Conservation (phyloP, 1,140 invertebrate species). For the Drosophila mauritiana region DNA sequence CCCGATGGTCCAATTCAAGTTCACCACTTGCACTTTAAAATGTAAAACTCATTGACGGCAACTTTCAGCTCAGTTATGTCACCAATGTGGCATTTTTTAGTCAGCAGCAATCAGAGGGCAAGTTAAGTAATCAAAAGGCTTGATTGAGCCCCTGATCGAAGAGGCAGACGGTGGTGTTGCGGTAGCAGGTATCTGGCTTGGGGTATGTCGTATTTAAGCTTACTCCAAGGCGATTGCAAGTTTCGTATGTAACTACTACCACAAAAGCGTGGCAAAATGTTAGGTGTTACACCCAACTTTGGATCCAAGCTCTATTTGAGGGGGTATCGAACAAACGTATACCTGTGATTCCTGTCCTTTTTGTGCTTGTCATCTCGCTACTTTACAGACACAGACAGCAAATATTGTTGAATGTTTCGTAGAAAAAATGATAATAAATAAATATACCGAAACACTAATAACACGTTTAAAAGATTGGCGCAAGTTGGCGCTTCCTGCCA, state of each 20-base stretch:
- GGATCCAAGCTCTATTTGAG: background rate
- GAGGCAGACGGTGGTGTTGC: background rate
- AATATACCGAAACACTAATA: slow-evolving; percentile 82
- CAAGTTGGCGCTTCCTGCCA: slow-evolving; percentile 77
- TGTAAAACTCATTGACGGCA: slow-evolving; percentile 63
- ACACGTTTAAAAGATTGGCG: slow-evolving; percentile 77
- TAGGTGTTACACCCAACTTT: background rate
- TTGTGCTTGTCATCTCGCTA: slow-evolving; percentile 39
- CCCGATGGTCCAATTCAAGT: slow-evolving; percentile 75
- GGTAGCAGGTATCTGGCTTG: background rate
- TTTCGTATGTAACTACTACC: too few species aligned
- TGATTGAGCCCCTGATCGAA: slow-evolving; percentile 41
- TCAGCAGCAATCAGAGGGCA: slow-evolving; percentile 24
- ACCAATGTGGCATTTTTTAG: slow-evolving; percentile 65
- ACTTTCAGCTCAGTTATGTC: slow-evolving; percentile 62
- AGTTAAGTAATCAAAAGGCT: slow-evolving; percentile 77
- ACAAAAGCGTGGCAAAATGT: too few species aligned
- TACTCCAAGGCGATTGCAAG: too few species aligned
- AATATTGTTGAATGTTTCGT: slow-evolving; percentile 11
- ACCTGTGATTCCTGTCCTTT: slow-evolving; percentile 1
- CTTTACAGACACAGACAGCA: background rate
- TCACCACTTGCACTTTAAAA: slow-evolving; percentile 78
- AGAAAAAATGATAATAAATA: slow-evolving; percentile 78
- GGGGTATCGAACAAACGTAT: slow-evolving; percentile 3
- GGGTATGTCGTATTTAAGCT: background rate